Percentiles rank a stretch among this genome's conserved stretches.
Evolutionary conservation across 2,797 vertebrate genomes (phyloP).

Genomic region (Psittacula derbiana): DNA sequence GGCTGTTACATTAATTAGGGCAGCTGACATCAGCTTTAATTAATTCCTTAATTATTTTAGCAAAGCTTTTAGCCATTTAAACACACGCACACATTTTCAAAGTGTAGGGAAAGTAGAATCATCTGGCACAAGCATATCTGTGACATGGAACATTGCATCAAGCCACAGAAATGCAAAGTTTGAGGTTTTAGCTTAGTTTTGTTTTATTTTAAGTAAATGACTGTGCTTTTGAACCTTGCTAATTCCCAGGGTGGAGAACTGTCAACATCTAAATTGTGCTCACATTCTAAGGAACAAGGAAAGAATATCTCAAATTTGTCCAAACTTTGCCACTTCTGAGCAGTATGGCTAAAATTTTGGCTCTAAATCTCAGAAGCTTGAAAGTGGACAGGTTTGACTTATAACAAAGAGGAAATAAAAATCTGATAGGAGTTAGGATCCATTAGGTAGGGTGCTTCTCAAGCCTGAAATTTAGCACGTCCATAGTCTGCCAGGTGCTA

Average conservation of each 20-base stretch:
- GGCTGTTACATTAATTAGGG: neutral
- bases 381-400: neutral
- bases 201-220: neutral
- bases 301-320: neutral
- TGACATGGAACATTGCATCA: neutral
- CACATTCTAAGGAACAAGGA: neutral
- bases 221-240: neutral
- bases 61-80: neutral
- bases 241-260: neutral
- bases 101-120: neutral
- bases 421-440: neutral
- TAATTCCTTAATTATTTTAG: neutral
- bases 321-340: neutral
- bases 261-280: neutral
- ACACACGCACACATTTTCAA: neutral
- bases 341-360: neutral
- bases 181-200: neutral
- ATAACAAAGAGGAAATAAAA: neutral
- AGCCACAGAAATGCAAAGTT: rapidly evolving
- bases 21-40: neutral
- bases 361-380: neutral
- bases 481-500: neutral
- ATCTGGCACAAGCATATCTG: neutral
- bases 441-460: neutral
- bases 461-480: neutral